A percentile compares a stretch with the other conserved stretches of the same genome.
These are phyloP conservation scores for Mus minutoides DNA, from an alignment of 2,797 vertebrate species.

Conservation along the genomic window DNA sequence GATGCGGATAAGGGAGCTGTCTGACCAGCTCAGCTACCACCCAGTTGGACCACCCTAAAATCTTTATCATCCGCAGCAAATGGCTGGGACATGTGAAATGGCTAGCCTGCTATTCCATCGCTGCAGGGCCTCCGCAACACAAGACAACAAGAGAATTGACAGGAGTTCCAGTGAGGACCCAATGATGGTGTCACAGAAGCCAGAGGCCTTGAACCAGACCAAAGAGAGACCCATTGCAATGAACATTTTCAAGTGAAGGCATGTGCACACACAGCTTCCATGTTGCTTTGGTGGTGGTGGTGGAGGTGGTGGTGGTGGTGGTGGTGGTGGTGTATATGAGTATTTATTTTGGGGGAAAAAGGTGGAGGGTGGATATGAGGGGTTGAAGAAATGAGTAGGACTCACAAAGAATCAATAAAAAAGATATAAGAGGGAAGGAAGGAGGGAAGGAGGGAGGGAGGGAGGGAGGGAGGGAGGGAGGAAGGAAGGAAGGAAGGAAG, in stretches of 20 bases:
- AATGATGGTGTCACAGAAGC: neutral
- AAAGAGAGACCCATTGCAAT: neutral
- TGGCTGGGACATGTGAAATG: neutral
- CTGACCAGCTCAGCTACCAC: neutral
- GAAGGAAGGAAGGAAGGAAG: too few species aligned
- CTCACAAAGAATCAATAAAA: neutral
- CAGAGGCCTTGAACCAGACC: neutral
- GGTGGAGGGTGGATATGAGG: neutral
- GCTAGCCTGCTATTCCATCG: neutral
- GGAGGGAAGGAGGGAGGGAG: too few species aligned
- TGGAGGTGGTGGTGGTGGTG: too few species aligned
- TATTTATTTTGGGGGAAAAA: neutral
- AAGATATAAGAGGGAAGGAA: neutral
- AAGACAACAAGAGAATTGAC: neutral
- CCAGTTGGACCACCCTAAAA: neutral
- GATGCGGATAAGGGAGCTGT: neutral
- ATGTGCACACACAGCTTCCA: neutral
- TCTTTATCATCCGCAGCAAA: neutral
- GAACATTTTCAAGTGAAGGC: neutral
- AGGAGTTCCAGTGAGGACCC: neutral
- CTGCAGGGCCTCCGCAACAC: neutral
- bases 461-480: too few species aligned
- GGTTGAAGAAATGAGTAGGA: neutral
- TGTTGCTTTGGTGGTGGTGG: neutral
- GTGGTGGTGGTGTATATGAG: too few species aligned